Evolutionary conservation across 1,140 invertebrate species (phyloP), one percentile per base, ranked within the genome.

Genomic region (Pentalonia nigronervosa): DNA sequence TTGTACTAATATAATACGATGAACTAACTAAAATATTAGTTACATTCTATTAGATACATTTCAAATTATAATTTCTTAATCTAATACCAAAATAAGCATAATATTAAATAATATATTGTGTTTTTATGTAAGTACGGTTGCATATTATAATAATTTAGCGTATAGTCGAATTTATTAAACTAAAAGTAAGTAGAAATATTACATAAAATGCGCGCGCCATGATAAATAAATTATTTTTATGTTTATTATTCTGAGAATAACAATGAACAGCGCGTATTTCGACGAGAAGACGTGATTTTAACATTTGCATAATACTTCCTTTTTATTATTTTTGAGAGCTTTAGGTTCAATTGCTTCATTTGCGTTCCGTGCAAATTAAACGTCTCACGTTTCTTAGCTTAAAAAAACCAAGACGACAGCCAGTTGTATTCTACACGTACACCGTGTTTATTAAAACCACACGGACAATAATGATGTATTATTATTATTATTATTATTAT

Each of bases 311-410:
- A 50, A 48, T 88, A 34, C 47, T 47, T 88, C 45, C 4, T 14
- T 48, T n/a, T 88, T 88, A 88, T 88, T 88, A 88, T 88, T 88
- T 88, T 88, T n/a, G 25, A 88, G 45, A 88, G 45, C 86, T 88
- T 48, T 48, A 50, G 17, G 86, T 88, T 88, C 45, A 50, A 88
- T 88, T 48, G 47, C 30, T n/a, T 50, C 30, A n/a, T 50, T 50
- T 48, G 41, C 84, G 45, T 87, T 87, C 23, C 30, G 30, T 88
- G 47, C 86, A 34, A 48, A 88, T 88, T 86, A 86, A 45, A 86
- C 25, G 25, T 86, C 9, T 86, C 21, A 45, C 23, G 25, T 86
- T 86, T 45, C 36, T 84, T 41, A 36, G 36, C 36, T 84, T 41
- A 41, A 41, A 84, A 84, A 84, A 41, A 23, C 36, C 9, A 41